Percentiles rank a stretch among this genome's conserved stretches.
phyloP scores from a whole-genome alignment of 2,888 invertebrate species.

The Hirtodrosophila alboralis region DNA sequence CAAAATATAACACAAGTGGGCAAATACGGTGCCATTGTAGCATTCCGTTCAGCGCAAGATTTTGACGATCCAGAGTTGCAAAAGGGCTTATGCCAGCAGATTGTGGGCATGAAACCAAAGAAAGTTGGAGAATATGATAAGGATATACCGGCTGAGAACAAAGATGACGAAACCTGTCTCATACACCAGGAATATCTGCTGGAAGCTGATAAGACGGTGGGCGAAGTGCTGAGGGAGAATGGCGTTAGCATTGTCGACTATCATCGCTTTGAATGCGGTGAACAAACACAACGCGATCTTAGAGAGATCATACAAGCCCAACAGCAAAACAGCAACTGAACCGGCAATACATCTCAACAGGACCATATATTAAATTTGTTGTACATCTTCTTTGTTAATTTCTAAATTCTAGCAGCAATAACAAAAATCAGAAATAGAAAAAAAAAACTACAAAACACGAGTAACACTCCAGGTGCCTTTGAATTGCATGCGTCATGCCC shows the following conservation, averaged over 20 bases:
- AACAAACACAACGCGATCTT: slow-evolving; percentile 81
- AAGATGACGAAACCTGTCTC: slow-evolving; percentile 91
- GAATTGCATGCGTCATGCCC: slow-evolving; percentile 61
- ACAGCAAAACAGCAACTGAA: slow-evolving; percentile 66
- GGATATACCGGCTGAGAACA: slow-evolving; percentile 87
- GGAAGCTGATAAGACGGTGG: slow-evolving; percentile 90
- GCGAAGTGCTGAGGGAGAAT: slow-evolving; percentile 88
- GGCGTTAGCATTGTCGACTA: slow-evolving; percentile 90
- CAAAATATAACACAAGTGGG: slow-evolving; percentile 87
- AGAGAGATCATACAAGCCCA: slow-evolving; percentile 69
- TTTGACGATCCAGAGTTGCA: slow-evolving; percentile 85
- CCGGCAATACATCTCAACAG: background rate
- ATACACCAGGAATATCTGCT: slow-evolving; percentile 94
- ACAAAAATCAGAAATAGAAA: slow-evolving; percentile 19
- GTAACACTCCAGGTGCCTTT: slow-evolving; percentile 28
- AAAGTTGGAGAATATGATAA: slow-evolving; percentile 88
- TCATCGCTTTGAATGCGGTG: slow-evolving; percentile 94
- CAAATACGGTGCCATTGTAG: slow-evolving; percentile 93
- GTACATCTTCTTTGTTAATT: slow-evolving; percentile 42
- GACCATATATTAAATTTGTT: slow-evolving; percentile 44
- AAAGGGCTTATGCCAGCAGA: slow-evolving; percentile 94
- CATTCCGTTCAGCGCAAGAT: slow-evolving; percentile 85
- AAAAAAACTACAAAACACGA: slow-evolving; percentile 36
- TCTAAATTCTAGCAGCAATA: slow-evolving; percentile 17
- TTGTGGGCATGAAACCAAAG: slow-evolving; percentile 93